Evolutionary conservation across 2,113 vertebrate genomes (phyloP).

Genomic region (Mugil cephalus): DNA sequence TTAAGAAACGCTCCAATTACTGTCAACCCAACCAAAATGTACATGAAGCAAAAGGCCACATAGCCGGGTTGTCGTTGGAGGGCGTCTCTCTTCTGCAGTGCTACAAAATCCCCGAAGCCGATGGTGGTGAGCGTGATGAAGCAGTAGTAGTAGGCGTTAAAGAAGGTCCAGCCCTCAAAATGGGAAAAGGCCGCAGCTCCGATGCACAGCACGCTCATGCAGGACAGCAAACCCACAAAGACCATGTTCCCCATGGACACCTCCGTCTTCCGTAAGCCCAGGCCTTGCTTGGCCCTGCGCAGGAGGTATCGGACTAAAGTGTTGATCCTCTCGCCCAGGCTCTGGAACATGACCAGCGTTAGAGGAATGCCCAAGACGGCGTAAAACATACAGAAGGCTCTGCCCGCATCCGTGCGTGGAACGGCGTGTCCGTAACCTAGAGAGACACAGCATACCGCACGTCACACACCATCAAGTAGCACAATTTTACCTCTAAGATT

Average conservation of each 20-base stretch:
- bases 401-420: conserved; percentile 88
- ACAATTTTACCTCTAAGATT: conserved; percentile 1
- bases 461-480: conserved; percentile 11
- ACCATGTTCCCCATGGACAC: conserved; percentile 93
- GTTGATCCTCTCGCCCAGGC: conserved; percentile 92
- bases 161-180: conserved; percentile 93
- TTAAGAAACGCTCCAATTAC: conserved; percentile 93
- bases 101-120: conserved; percentile 93
- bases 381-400: conserved; percentile 94
- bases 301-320: conserved; percentile 86
- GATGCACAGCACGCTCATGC: conserved; percentile 86
- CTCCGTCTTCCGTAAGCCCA: conserved; percentile 85
- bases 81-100: conserved; percentile 89
- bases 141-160: conserved; percentile 92
- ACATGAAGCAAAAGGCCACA: conserved; percentile 92
- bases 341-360: conserved; percentile 94
- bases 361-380: conserved; percentile 92
- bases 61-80: conserved; percentile 88
- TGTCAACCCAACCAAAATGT: conserved; percentile 90
- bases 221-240: conserved; percentile 89
- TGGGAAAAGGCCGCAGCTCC: conserved; percentile 91
- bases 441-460: conserved; percentile 36
- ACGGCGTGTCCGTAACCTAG: conserved; percentile 91
- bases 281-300: conserved; percentile 85
- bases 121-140: conserved; percentile 94